Conservation (phyloP, 1,140 invertebrate genomes). For the Macrobrachium nipponense region DNA sequence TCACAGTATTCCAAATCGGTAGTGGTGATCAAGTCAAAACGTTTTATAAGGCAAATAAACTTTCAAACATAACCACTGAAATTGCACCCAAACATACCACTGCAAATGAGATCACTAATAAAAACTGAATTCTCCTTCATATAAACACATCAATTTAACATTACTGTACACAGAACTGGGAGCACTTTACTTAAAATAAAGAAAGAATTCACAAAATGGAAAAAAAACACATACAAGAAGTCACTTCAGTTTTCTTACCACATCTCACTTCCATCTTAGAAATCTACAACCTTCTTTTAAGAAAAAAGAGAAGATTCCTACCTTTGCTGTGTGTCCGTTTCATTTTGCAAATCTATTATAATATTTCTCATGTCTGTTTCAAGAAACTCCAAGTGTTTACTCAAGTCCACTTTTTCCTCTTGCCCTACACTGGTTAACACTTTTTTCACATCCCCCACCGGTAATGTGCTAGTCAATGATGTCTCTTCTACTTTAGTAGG, state of each 20-base stretch:
- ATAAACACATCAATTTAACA: no score
- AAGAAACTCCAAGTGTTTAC: slow-evolving; percentile 61
- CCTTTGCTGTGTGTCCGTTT: slow-evolving; percentile 61
- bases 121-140: no score
- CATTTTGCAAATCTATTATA: slow-evolving; percentile 57
- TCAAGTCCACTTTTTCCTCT: slow-evolving; percentile 58
- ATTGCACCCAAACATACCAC: no score
- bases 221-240: neutral
- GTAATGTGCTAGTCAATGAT: slow-evolving; percentile 5
- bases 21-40: no score
- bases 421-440: slow-evolving; percentile 50
- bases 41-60: no score
- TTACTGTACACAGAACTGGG: no score
- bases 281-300: neutral
- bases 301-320: slow-evolving; percentile 24
- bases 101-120: no score
- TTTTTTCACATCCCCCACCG: slow-evolving; percentile 41
- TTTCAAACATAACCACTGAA: no score
- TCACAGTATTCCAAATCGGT: no score
- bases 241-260: neutral
- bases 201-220: neutral
- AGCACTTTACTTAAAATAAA: no score
- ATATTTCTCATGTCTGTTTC: slow-evolving; percentile 60
- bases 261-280: neutral
- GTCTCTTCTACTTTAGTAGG: slow-evolving; percentile 45